Evolutionary conservation across 2,113 vertebrate species (phyloP), one percentile per base, ranked within the genome.

Genomic region (Peromyscus leucopus): DNA sequence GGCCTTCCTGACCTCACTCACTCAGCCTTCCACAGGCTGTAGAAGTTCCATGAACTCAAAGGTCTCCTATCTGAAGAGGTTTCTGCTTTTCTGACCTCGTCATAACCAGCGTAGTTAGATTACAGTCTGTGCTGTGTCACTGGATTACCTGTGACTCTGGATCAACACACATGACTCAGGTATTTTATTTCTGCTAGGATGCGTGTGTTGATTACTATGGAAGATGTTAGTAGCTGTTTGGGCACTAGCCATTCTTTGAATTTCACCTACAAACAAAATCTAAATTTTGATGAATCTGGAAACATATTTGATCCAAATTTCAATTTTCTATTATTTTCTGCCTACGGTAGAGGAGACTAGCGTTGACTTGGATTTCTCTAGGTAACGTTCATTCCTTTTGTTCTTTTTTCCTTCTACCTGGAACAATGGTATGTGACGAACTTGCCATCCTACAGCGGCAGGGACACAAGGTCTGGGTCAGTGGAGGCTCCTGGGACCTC

Each of bases 241-340:
- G 65, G 28, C 24, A 78, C 28, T 4, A 90, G 7, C 10, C 19
- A 75, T 36, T 88, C 42, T 75, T 13, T 24, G 39, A 82, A 55
- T 90, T 83, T 74, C n/a, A 22, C 33, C 85, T 96, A 90, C 12
- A 86, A 69, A 90, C 48, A 90, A 96, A 92, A 89, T 16, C 7
- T 42, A 72, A 28, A 48, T 65, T 39, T 51, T 71, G 51, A 57
- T 72, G 71, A 91, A 83, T 31, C 71, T 91, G 55, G 59, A 71
- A 91, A 48, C n/a, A 42, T 24, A 72, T 42, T 46, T 76, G 21
- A 88, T 31, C 31, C 33, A 84, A 76, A 83, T 8, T 42, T 91
- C n/a, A 57, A 91, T 71, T 88, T 95, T 63, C 5, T 33, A 57
- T 39, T 39, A 55, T 93, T 39, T 33, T 28, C 7, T 57, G 46